A percentile compares a stretch with the other conserved stretches of the same genome.
Conservation (phyloP, 2,113 vertebrate genomes). For the Castor canadensis region DNA sequence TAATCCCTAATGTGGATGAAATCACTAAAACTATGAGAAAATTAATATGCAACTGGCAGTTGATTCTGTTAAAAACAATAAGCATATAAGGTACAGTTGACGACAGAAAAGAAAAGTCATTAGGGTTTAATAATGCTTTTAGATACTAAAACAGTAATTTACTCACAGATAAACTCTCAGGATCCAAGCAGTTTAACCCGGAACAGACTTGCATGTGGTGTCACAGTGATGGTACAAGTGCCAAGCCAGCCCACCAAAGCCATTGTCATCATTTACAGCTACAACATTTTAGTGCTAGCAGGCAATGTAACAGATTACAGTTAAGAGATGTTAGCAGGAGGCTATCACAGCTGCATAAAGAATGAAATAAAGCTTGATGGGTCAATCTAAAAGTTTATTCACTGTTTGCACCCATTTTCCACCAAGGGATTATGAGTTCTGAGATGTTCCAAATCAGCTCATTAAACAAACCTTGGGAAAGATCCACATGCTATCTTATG, state of each 20-base stretch:
- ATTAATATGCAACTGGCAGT: neutral
- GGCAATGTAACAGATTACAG: neutral
- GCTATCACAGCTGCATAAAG: neutral
- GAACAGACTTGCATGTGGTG: neutral
- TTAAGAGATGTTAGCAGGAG: neutral
- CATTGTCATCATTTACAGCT: neutral
- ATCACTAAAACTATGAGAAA: neutral
- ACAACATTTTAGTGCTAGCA: neutral
- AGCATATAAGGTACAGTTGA: neutral
- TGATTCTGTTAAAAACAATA: neutral
- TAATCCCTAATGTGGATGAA: neutral
- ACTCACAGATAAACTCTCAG: neutral
- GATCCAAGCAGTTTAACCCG: neutral
- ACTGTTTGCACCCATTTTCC: neutral
- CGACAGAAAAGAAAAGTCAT: neutral
- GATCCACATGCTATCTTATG: fast-evolving
- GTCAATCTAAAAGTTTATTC: neutral
- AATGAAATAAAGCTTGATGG: neutral
- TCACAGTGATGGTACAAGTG: neutral
- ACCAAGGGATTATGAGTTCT: neutral
- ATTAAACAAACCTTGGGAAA: neutral
- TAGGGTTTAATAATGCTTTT: neutral
- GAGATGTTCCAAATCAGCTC: neutral
- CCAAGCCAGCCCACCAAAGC: neutral
- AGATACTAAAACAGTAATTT: neutral